A percentile compares a stretch with the other conserved stretches of the same genome.
Conservation (phyloP, 2,888 invertebrate species). For the Amphipyra tragopoginis region DNA sequence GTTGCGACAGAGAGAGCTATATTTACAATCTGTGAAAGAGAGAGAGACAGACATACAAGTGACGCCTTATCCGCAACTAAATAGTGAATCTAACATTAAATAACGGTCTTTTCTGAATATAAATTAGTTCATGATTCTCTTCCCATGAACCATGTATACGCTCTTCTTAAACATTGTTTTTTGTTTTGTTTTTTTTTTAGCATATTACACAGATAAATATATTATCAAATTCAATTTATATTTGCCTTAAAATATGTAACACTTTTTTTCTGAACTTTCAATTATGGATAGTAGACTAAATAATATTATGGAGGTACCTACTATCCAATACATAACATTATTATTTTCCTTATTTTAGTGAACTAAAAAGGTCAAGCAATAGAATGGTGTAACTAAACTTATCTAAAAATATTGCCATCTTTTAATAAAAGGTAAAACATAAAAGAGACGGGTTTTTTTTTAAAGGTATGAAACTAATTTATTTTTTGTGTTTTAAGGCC, state of each 20-base stretch:
- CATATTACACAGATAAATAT: constrained; percentile 46
- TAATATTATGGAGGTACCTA: constrained; percentile 31
- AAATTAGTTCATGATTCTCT: constrained; percentile 16
- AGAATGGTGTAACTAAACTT: neutral
- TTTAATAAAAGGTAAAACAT: too few species aligned
- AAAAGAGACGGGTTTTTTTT: too few species aligned
- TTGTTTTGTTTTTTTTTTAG: constrained; percentile 26
- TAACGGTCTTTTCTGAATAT: constrained; percentile 20
- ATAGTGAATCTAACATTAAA: constrained; percentile 39
- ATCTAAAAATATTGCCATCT: too few species aligned
- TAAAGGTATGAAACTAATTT: too few species aligned
- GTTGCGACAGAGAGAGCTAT: constrained; percentile 36
- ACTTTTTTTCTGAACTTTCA: constrained; percentile 30
- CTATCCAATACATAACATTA: neutral
- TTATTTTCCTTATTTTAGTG: constrained; percentile 22
- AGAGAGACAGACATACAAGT: constrained; percentile 40
- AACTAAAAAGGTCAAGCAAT: constrained; percentile 24
- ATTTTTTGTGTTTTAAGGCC: too few species aligned
- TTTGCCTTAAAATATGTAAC: constrained; percentile 46
- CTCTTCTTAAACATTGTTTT: constrained; percentile 36
- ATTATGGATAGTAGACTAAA: constrained; percentile 48
- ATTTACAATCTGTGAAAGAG: constrained; percentile 31
- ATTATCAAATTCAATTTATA: constrained; percentile 47
- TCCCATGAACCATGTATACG: constrained; percentile 39
- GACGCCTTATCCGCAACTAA: constrained; percentile 40